phyloP scores from a whole-genome alignment of 2,888 invertebrate genomes.

The Hypomecis punctinalis region DNA sequence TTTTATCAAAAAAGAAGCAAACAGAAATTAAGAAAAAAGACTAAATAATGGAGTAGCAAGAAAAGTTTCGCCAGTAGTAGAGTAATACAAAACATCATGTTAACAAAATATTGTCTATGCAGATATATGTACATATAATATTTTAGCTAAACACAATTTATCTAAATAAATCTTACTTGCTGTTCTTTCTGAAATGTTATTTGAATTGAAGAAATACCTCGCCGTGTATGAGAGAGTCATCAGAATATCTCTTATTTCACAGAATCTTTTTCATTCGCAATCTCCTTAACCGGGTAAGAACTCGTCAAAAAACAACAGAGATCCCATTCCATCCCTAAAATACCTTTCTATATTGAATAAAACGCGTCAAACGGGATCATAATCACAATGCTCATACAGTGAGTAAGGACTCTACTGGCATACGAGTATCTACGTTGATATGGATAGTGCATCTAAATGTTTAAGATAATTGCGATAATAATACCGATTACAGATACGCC shows the following conservation, averaged over 20 bases:
- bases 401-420: conserved; percentile 8
- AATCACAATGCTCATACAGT: conserved; percentile 49
- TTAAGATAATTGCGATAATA: no score
- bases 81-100: no score
- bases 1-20: no score
- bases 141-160: no score
- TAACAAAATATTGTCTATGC: no score
- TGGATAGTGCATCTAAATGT: neutral
- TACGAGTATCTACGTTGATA: no score
- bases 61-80: no score
- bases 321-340: conserved; percentile 75
- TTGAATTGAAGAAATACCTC: conserved; percentile 1
- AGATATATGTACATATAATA: no score
- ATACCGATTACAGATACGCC: no score
- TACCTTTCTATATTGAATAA: conserved; percentile 80
- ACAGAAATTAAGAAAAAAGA: no score
- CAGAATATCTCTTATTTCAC: conserved; percentile 12
- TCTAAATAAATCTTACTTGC: neutral
- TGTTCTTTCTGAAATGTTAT: neutral
- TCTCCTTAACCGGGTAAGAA: conserved; percentile 66
- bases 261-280: conserved; percentile 47
- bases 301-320: conserved; percentile 70
- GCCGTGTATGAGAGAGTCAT: neutral
- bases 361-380: conserved; percentile 72
- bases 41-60: no score